A percentile compares a stretch with the other conserved stretches of the same genome.
These are phyloP conservation scores for Oscheius onirici DNA, from an alignment of 2,888 invertebrate genomes.

Conservation along the genomic window DNA sequence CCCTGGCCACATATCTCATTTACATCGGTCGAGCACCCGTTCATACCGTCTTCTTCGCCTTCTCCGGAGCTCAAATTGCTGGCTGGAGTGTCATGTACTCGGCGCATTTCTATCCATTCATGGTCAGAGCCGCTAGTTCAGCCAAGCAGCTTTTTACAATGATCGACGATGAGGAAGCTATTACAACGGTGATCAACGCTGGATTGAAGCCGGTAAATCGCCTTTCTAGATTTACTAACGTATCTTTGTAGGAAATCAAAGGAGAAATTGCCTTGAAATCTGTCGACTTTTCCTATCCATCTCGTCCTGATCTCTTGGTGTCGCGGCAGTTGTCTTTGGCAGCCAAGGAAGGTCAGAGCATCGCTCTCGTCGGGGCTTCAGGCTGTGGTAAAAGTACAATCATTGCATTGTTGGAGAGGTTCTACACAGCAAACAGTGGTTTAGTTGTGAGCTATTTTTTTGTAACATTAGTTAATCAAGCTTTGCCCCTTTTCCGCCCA, in stretches of 20 bases:
- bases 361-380: constrained; percentile 73
- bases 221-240: neutral
- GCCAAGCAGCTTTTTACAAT: constrained; percentile 10
- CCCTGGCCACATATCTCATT: constrained; percentile 42
- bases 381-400: constrained; percentile 73
- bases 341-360: constrained; percentile 37
- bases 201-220: neutral
- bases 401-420: constrained; percentile 72
- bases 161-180: neutral
- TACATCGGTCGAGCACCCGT: constrained; percentile 39
- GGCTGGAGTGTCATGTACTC: constrained; percentile 22
- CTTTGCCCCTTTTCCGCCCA: too few species aligned
- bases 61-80: neutral
- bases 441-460: constrained; percentile 54
- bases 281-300: constrained; percentile 85
- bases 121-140: neutral
- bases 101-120: neutral
- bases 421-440: constrained; percentile 71
- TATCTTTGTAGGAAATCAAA: constrained; percentile 34
- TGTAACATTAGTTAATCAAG: neutral
- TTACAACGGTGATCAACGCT: neutral
- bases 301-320: constrained; percentile 79
- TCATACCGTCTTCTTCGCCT: constrained; percentile 11
- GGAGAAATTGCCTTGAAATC: constrained; percentile 80
- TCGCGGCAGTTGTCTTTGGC: neutral